A percentile compares a stretch with the other conserved stretches of the same genome.
phyloP scores from a whole-genome alignment of 1,140 invertebrate genomes.

The Atta colombica region DNA sequence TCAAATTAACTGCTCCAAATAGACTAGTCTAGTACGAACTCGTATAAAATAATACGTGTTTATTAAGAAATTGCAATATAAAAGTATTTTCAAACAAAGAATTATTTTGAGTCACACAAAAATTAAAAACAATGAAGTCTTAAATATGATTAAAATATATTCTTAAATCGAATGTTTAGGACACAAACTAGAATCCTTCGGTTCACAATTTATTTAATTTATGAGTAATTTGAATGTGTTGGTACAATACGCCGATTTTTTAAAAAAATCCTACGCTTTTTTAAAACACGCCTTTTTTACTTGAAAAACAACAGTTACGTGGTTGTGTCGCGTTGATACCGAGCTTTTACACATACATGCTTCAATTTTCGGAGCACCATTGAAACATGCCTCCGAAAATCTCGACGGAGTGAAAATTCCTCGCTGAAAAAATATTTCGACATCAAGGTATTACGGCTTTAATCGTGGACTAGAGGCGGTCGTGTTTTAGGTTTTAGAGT shows the following conservation, averaged over 20 bases:
- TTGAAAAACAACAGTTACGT: slow-evolving; percentile 19
- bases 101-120: not conserved
- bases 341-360: slow-evolving; percentile 43
- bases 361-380: slow-evolving; percentile 52
- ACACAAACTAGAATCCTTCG: not conserved
- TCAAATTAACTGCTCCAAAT: slow-evolving; percentile 51
- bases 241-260: not conserved
- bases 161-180: not conserved
- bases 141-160: not conserved
- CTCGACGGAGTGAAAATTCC: slow-evolving; percentile 49
- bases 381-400: slow-evolving; percentile 47
- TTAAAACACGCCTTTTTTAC: slow-evolving; percentile 14
- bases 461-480: slow-evolving; percentile 71
- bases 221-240: slow-evolving; percentile 3
- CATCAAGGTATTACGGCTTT: slow-evolving; percentile 69
- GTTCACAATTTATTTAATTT: not conserved
- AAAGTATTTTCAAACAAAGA: not conserved
- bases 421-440: slow-evolving; percentile 36
- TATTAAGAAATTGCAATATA: not conserved
- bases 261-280: not conserved
- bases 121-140: not conserved
- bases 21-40: not conserved
- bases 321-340: slow-evolving; percentile 23
- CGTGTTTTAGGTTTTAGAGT: slow-evolving; percentile 69
- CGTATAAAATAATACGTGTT: not conserved